These are phyloP conservation scores for Fulmarus glacialis DNA, from an alignment of 2,113 vertebrate genomes.

Conservation along the genomic window DNA sequence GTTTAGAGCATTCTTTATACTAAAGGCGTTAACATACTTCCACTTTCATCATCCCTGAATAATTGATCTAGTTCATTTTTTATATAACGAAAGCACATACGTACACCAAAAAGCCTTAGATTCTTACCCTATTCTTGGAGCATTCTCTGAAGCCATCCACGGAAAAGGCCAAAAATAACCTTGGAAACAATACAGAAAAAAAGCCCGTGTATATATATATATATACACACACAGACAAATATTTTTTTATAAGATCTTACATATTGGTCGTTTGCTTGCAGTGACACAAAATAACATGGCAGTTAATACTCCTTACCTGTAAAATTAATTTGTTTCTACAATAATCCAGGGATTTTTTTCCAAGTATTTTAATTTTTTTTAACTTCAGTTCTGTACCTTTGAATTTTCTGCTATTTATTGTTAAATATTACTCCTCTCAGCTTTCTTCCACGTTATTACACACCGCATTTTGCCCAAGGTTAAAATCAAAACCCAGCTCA, in stretches of 20 bases:
- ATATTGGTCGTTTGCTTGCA: not conserved
- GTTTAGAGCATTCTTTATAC: not conserved
- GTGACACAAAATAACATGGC: not conserved
- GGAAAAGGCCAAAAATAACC: not conserved
- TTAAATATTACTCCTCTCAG: not conserved
- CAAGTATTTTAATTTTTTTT: not conserved
- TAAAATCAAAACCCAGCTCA: not conserved
- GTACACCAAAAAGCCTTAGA: not conserved
- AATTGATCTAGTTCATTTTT: rapidly evolving
- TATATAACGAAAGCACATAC: not conserved
- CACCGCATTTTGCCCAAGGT: not conserved
- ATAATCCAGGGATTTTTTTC: not conserved
- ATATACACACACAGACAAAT: rapidly evolving
- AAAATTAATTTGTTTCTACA: not conserved
- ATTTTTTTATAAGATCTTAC: no score
- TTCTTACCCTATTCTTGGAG: not conserved
- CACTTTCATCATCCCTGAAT: not conserved
- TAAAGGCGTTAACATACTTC: not conserved
- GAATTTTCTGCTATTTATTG: not conserved
- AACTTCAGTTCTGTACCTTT: not conserved
- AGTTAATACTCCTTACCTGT: not conserved
- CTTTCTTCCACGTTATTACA: not conserved
- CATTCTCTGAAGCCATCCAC: not conserved
- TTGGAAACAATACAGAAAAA: not conserved
- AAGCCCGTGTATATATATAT: rapidly evolving